Percentiles rank a stretch among this genome's conserved stretches.
These are phyloP conservation scores for Chydorus sphaericus DNA, from an alignment of 2,888 invertebrate species.

Conservation along the genomic window DNA sequence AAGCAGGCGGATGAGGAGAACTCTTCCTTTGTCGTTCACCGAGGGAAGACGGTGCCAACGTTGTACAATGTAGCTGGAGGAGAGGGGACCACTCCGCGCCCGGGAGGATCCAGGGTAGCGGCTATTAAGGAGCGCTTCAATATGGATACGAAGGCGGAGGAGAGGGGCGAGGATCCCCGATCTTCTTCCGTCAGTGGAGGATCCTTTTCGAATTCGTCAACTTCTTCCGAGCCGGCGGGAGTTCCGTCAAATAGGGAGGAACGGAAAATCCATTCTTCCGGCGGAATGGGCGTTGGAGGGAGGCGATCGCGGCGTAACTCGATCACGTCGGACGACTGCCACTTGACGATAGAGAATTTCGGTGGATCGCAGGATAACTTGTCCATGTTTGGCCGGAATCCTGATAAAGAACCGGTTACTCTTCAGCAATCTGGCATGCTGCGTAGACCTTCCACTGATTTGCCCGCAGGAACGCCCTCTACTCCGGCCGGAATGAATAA, in stretches of 20 bases:
- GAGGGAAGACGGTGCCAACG: slow-evolving; percentile 62
- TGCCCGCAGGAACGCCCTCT: slow-evolving; percentile 11
- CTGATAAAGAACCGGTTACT: slow-evolving; percentile 52
- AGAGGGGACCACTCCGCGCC: slow-evolving; percentile 32
- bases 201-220: too few species aligned
- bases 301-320: slow-evolving; percentile 72
- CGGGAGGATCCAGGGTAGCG: slow-evolving; percentile 41
- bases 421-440: slow-evolving; percentile 20
- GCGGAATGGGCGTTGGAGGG: slow-evolving; percentile 52
- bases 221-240: slow-evolving; percentile 50
- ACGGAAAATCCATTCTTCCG: too few species aligned
- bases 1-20: too few species aligned
- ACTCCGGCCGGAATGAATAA: slow-evolving; percentile 7
- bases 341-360: slow-evolving; percentile 81
- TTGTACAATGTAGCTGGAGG: slow-evolving; percentile 36
- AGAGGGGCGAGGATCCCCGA: slow-evolving; percentile 37
- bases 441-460: slow-evolving; percentile 15
- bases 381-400: slow-evolving; percentile 59
- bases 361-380: slow-evolving; percentile 72
- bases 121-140: slow-evolving; percentile 46
- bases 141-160: slow-evolving; percentile 49
- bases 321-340: slow-evolving; percentile 53
- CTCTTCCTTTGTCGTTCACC: slow-evolving; percentile 55
- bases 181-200: too few species aligned
- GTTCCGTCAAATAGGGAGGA: too few species aligned